Base-by-base conservation (phyloP, 2,888 invertebrate genomes). In the Neuroscelio doddi region DNA sequence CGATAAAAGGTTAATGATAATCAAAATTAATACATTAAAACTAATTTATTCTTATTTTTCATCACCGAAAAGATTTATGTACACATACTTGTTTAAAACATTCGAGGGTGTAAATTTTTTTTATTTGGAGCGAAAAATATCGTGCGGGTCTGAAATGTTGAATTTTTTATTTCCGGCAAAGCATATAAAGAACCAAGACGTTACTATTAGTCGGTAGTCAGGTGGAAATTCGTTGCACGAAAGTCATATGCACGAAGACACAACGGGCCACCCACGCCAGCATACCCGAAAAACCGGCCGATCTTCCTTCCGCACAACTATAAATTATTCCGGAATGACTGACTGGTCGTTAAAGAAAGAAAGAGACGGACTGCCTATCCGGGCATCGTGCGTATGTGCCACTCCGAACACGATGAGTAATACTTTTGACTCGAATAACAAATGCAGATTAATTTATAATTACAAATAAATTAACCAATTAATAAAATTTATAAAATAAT, bases 271-370 rank as follows among this genome's bases (percentile, higher is more conserved):
- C 79, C 78, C 77, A 74, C 78, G 73, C 75, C 68, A 69, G 42
- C 57, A 42, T 64, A 61, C 62, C 72, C 74, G 68, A 77, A 76
- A 77, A 74, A 73, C 73, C 70, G 72, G 74, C 74, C 70, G 73
- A 74, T 75, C 76, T 74, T 73, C 71, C 76, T 73, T 77, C 75
- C 69, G 72, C 70, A 70, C 76, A 74, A 70, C 77, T 76, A 79
- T 78, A 77, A 79, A 79, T 79, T 77, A 78, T 76, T 74, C 71
- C 49, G 72, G 70, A 77, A 75, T 75, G 76, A 78, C 76, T 74
- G 77, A 76, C 77, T 74, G 74, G 68, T 73, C 74, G 73, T 76
- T 74, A 74, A 69, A 71, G 70, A 56, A 55, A 44, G 65, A 63
- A 59, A 38, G 53, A 39, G 38, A 51, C 29, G 41, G 14, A 17